Percentiles rank a stretch among this genome's conserved stretches.
These are phyloP conservation scores for Acanthaster planci DNA, from an alignment of 35 echinoderm and acorn worm species.

Conservation along the genomic window DNA sequence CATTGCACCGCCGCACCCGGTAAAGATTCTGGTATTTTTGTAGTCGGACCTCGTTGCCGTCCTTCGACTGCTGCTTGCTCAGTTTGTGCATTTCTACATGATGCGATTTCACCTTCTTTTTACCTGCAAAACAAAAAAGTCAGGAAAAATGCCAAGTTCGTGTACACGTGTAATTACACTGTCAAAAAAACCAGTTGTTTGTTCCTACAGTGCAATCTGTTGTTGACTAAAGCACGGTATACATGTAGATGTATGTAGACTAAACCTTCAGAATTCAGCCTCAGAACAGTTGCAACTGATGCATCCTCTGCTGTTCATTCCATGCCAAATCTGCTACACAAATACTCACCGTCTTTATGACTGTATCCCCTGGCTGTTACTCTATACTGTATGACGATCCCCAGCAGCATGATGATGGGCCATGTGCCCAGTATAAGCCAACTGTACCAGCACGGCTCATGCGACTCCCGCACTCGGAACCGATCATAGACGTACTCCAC, in stretches of 20 bases:
- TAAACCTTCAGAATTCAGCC: too few species aligned
- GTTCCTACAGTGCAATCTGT: too few species aligned
- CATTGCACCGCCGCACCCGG: slow-evolving; percentile 76
- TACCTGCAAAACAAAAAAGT: slow-evolving; percentile 17
- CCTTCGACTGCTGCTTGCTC: slow-evolving; percentile 44
- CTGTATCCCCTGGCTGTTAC: slow-evolving; percentile 85
- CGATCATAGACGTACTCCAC: slow-evolving; percentile 76
- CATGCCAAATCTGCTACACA: too few species aligned
- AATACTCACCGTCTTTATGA: slow-evolving; percentile 87
- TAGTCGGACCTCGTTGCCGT: slow-evolving; percentile 48
- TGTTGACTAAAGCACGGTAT: too few species aligned
- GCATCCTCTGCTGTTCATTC: too few species aligned
- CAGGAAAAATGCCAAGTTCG: neutral
- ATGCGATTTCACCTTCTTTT: slow-evolving; percentile 62
- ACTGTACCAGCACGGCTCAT: slow-evolving; percentile 79
- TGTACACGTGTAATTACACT: too few species aligned
- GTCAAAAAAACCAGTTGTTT: too few species aligned
- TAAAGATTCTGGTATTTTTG: slow-evolving; percentile 91
- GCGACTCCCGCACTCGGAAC: slow-evolving; percentile 50
- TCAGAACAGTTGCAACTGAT: too few species aligned
- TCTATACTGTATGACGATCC: slow-evolving; percentile 83
- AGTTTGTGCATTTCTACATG: slow-evolving; percentile 88
- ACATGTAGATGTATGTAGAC: too few species aligned
- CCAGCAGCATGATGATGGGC: slow-evolving; percentile 74
- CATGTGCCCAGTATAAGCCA: slow-evolving; percentile 87